These are phyloP conservation scores for Hemitrygon akajei DNA, from an alignment of 2,797 vertebrate species.

Conservation along the genomic window DNA sequence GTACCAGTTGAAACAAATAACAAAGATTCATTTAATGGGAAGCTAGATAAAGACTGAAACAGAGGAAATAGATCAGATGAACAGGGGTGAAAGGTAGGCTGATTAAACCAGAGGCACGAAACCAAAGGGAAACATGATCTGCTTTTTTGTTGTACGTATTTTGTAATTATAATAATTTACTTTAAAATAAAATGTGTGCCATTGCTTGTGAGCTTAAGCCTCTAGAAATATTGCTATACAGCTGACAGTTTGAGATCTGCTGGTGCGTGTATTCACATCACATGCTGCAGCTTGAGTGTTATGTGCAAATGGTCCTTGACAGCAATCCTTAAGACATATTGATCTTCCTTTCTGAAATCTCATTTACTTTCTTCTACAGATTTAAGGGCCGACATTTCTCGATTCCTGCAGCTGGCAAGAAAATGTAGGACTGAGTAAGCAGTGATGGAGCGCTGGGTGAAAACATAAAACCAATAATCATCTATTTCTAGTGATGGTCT, in stretches of 20 bases:
- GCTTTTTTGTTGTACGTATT: neutral
- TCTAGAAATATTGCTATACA: neutral
- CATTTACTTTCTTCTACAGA: constrained; percentile 4
- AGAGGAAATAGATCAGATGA: neutral
- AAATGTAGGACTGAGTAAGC: neutral
- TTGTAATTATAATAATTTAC: neutral
- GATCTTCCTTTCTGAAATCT: constrained; percentile 12
- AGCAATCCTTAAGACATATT: neutral
- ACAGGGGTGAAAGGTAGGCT: neutral
- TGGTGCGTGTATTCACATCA: neutral
- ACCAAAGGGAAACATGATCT: neutral
- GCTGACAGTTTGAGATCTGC: neutral
- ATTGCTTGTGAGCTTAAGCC: neutral
- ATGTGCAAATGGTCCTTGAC: constrained; percentile 6
- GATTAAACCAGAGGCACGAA: neutral
- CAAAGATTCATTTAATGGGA: neutral
- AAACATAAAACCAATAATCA: neutral
- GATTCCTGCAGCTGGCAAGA: neutral
- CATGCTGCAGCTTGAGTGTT: neutral
- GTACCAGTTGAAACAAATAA: neutral
- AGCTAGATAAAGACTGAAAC: neutral
- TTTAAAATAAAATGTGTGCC: neutral
- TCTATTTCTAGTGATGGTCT: neutral
- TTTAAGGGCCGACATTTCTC: neutral
- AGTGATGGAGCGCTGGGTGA: neutral